A percentile compares a stretch with the other conserved stretches of the same genome.
These are phyloP conservation scores for Scelioninae gen. 2 DNA, from an alignment of 2,888 invertebrate species.

Conservation along the genomic window DNA sequence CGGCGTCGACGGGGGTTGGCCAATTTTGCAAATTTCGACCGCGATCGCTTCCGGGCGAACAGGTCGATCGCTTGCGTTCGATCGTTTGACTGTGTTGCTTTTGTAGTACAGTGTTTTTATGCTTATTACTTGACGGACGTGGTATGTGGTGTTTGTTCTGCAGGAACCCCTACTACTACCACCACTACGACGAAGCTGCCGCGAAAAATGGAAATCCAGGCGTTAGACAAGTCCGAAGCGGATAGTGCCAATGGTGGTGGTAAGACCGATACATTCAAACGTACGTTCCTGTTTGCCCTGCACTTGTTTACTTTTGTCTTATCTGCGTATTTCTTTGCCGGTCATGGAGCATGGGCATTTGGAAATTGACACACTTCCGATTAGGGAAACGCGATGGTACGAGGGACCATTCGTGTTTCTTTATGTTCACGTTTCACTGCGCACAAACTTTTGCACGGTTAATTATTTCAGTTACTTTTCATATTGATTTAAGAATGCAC, in stretches of 20 bases:
- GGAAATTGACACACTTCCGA: conserved; percentile 21
- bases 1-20: conserved; percentile 26
- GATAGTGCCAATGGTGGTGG: conserved; percentile 72
- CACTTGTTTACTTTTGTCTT: conserved; percentile 51
- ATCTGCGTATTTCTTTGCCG: conserved; percentile 40
- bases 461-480: no score
- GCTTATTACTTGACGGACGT: conserved; percentile 71
- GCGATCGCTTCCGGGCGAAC: conserved; percentile 21
- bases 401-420: no score
- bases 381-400: no score
- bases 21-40: conserved; percentile 36
- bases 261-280: conserved; percentile 68
- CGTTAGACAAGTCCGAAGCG: conserved; percentile 71
- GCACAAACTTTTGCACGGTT: no score
- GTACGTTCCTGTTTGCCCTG: conserved; percentile 40
- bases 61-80: not conserved
- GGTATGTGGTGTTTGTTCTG: conserved; percentile 72
- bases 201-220: conserved; percentile 74
- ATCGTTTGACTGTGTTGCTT: conserved; percentile 37
- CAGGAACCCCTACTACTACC: conserved; percentile 73
- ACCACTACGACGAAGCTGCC: conserved; percentile 72
- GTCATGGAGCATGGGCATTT: conserved; percentile 46
- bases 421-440: no score
- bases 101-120: conserved; percentile 60
- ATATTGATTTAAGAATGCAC: no score